Evolutionary conservation across 2,113 vertebrate species (phyloP).

Genomic region (Melanocharis versteri): DNA sequence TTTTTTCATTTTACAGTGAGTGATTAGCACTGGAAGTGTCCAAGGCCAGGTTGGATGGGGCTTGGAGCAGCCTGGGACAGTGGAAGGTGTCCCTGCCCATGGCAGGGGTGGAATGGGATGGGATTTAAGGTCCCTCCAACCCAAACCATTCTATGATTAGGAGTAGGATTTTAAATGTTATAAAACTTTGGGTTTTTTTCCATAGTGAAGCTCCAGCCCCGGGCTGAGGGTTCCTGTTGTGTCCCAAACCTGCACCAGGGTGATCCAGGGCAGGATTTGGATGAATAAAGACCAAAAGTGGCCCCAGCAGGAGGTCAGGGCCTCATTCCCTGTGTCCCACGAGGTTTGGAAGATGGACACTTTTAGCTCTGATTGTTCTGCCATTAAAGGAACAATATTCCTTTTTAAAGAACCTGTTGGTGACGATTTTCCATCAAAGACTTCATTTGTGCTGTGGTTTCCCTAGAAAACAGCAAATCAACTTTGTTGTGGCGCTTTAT

Average conservation of each 20-base stretch:
- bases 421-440: not conserved
- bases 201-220: fast-evolving
- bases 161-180: not conserved
- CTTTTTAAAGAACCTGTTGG: not conserved
- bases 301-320: not conserved
- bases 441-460: not conserved
- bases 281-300: not conserved
- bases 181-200: fast-evolving
- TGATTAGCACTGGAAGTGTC: not conserved
- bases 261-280: not conserved
- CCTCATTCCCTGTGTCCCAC: not conserved
- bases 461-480: not conserved
- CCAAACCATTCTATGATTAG: not conserved
- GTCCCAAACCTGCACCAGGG: not conserved
- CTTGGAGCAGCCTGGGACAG: not conserved
- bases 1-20: not conserved
- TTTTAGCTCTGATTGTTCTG: not conserved
- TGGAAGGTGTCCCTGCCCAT: not conserved
- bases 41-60: not conserved
- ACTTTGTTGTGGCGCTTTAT: not conserved
- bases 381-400: not conserved
- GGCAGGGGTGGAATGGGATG: not conserved
- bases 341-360: not conserved
- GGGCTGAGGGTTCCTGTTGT: not conserved
- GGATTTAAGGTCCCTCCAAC: fast-evolving